phyloP scores from a whole-genome alignment of 2,888 invertebrate species.

The Trissoscelio sp. region DNA sequence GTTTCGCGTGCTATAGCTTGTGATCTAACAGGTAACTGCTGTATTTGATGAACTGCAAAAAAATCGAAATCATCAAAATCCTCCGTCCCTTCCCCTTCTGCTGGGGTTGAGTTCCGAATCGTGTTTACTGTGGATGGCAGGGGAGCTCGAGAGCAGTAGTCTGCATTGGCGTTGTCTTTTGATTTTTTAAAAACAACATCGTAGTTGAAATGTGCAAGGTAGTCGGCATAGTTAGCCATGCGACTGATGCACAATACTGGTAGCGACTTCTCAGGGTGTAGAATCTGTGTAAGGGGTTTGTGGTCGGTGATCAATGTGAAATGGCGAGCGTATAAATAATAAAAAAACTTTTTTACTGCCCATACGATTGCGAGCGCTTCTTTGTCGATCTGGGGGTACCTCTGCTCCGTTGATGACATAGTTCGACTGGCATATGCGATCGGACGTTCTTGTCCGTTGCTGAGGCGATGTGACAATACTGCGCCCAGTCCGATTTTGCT shows the following conservation, averaged over 20 bases:
- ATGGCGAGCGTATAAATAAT: conserved; percentile 8
- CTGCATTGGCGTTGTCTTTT: conserved; percentile 38
- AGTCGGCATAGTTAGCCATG: conserved; percentile 57
- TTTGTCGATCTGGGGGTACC: conserved; percentile 49
- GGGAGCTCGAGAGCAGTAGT: conserved; percentile 33
- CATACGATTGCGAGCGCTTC: conserved; percentile 25
- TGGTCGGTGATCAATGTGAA: conserved; percentile 42
- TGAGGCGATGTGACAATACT: background rate
- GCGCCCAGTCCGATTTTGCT: conserved; percentile 24
- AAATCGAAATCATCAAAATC: conserved; percentile 24
- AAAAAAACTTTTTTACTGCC: conserved; percentile 23
- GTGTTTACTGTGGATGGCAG: background rate
- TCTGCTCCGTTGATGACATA: conserved; percentile 23
- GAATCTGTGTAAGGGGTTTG: conserved; percentile 40
- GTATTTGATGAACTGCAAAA: conserved; percentile 18
- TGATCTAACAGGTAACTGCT: conserved; percentile 36
- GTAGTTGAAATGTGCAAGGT: conserved; percentile 42
- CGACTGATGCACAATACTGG: conserved; percentile 44
- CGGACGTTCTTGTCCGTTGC: conserved; percentile 37
- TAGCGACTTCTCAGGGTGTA: conserved; percentile 24
- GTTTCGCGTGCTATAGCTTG: conserved; percentile 28
- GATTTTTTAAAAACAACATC: conserved; percentile 33
- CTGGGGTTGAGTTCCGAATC: background rate
- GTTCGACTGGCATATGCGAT: conserved; percentile 40
- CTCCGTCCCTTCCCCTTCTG: background rate